Conservation (phyloP, 2,797 vertebrate species). For the Myioborus miniatus region DNA sequence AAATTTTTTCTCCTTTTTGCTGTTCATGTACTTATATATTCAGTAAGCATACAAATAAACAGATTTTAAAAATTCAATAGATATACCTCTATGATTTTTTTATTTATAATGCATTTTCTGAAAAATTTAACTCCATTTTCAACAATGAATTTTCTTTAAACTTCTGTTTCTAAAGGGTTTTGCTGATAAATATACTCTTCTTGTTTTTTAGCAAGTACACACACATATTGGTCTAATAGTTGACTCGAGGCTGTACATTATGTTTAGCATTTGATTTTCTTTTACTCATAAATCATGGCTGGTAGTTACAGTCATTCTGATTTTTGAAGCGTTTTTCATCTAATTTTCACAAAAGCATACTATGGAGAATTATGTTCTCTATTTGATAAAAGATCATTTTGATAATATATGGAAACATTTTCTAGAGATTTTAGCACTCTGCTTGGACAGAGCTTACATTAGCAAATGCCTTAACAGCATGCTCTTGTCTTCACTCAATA, state of each 20-base stretch:
- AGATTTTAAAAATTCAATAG: neutral
- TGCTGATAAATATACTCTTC: neutral
- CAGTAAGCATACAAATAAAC: neutral
- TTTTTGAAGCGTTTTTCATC: neutral
- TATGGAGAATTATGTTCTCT: neutral
- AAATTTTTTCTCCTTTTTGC: neutral
- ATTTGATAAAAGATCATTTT: neutral
- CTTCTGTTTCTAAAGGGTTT: neutral
- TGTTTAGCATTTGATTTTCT: neutral
- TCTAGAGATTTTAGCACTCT: neutral
- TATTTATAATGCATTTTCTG: neutral
- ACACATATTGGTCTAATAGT: neutral
- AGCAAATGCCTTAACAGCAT: neutral
- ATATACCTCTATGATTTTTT: neutral
- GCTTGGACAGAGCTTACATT: neutral
- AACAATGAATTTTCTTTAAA: neutral
- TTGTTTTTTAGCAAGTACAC: rapidly evolving
- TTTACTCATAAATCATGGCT: neutral
- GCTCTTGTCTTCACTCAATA: slow-evolving; percentile 3
- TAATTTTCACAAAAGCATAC: neutral
- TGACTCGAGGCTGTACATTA: neutral
- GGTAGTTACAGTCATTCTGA: neutral
- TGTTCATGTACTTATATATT: neutral
- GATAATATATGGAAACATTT: neutral
- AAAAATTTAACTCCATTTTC: neutral